Evolutionary conservation across 1,140 invertebrate species (phyloP).

Genomic region (Pemphigus obesinymphae): DNA sequence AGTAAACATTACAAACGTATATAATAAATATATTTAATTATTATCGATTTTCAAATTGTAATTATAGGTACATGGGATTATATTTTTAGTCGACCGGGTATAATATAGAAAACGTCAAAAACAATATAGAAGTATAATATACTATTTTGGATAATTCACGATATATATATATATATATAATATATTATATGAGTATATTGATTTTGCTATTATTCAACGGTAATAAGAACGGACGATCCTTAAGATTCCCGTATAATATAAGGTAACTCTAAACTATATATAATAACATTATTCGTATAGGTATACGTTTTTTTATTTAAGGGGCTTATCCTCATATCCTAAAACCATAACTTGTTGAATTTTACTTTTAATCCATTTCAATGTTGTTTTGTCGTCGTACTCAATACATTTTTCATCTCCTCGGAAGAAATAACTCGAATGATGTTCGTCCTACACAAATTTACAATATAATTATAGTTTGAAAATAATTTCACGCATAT

Average conservation of each 20-base stretch:
- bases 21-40: background rate
- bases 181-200: too few species aligned
- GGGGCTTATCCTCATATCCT: conserved; percentile 62
- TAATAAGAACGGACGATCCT: background rate
- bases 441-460: conserved; percentile 48
- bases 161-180: too few species aligned
- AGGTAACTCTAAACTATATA: background rate
- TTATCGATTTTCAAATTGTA: background rate
- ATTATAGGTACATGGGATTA: background rate
- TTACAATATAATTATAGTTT: too few species aligned
- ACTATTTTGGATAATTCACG: background rate
- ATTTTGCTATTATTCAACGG: background rate
- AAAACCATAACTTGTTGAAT: conserved; percentile 68
- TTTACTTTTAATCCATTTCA: conserved; percentile 66
- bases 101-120: background rate
- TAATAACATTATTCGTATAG: background rate
- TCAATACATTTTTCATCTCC: conserved; percentile 62
- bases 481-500: background rate
- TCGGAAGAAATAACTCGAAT: conserved; percentile 36
- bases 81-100: background rate
- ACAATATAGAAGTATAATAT: background rate
- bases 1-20: background rate
- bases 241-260: background rate
- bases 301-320: background rate
- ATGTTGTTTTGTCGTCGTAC: conserved; percentile 59